Evolutionary conservation across 2,888 invertebrate genomes (phyloP).

Genomic region (Hetaerina titia): DNA sequence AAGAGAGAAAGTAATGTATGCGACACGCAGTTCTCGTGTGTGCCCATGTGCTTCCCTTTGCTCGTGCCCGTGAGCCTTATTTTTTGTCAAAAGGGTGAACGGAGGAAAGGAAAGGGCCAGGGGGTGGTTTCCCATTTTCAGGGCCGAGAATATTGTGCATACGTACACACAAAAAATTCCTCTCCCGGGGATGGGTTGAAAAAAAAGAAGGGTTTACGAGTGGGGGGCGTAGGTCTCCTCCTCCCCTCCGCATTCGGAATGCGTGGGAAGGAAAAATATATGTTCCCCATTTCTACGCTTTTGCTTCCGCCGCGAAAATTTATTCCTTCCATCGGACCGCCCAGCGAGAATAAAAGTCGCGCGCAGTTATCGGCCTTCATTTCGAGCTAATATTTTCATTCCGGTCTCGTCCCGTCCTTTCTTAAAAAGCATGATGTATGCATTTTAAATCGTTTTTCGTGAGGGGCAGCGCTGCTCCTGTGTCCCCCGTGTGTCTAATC

Average conservation of each 20-base stretch:
- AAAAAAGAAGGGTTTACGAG: background rate
- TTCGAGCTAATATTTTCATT: background rate
- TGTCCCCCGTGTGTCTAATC: background rate
- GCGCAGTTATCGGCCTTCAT: background rate
- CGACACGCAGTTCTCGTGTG: no score
- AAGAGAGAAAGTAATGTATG: background rate
- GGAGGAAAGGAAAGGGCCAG: background rate
- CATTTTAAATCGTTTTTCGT: background rate
- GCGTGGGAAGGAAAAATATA: background rate
- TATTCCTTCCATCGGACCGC: background rate
- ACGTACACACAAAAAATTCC: background rate
- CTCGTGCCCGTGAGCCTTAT: no score
- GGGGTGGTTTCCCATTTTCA: slow-evolving; percentile 5
- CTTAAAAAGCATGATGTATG: background rate
- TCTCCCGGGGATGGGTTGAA: background rate
- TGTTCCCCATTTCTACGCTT: slow-evolving; percentile 4
- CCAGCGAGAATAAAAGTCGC: background rate
- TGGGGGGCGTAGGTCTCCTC: background rate
- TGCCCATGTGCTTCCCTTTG: no score
- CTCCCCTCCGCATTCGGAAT: background rate
- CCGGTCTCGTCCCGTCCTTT: background rate
- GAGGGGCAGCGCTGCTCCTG: background rate
- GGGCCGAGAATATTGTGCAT: background rate
- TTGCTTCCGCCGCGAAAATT: background rate
- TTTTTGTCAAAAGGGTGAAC: background rate